phyloP scores from a whole-genome alignment of 1,140 invertebrate species.

The Orussus abietinus region DNA sequence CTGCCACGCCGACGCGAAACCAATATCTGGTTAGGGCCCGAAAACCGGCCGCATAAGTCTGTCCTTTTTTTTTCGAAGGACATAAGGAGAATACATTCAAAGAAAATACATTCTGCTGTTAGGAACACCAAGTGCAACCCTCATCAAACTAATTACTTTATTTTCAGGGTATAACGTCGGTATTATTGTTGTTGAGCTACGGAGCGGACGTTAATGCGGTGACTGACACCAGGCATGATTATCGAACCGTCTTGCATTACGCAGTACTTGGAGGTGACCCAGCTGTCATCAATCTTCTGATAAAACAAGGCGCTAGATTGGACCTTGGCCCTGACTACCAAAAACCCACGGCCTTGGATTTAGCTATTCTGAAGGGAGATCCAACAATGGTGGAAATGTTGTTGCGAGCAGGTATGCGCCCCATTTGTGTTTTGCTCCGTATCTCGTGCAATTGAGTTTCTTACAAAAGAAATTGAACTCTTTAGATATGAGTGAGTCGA shows the following conservation, averaged over 20 bases:
- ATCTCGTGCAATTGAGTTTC: no score
- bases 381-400: slow-evolving; percentile 67
- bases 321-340: slow-evolving; percentile 62
- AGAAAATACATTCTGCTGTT: no score
- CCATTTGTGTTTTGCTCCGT: slow-evolving; percentile 13
- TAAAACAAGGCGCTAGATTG: slow-evolving; percentile 75
- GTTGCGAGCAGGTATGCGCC: slow-evolving; percentile 65
- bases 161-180: slow-evolving; percentile 69
- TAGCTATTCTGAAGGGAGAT: slow-evolving; percentile 80
- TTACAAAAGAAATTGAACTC: no score
- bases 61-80: no score
- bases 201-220: slow-evolving; percentile 81
- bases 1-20: no score
- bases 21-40: no score
- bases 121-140: no score
- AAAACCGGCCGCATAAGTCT: no score
- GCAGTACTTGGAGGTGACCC: slow-evolving; percentile 79
- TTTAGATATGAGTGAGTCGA: background rate
- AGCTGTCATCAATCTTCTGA: slow-evolving; percentile 72
- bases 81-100: no score
- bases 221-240: slow-evolving; percentile 75
- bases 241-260: slow-evolving; percentile 80
- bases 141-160: background rate
- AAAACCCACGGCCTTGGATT: slow-evolving; percentile 79
- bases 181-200: slow-evolving; percentile 70